Evolutionary conservation across 2,888 invertebrate genomes (phyloP).

Genomic region (Drosophila vallismaia): DNA sequence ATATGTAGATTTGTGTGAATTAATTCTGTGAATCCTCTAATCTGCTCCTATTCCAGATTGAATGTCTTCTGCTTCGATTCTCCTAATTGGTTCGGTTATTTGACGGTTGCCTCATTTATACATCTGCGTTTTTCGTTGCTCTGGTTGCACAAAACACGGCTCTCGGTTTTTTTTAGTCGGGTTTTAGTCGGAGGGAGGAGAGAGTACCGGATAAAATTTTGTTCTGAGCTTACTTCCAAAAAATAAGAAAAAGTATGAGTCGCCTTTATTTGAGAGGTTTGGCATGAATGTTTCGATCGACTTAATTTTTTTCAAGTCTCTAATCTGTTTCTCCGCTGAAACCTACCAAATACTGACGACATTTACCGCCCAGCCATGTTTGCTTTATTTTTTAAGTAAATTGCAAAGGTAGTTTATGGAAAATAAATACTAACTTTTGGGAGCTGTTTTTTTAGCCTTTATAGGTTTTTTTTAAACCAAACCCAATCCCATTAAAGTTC

Average conservation of each 20-base stretch:
- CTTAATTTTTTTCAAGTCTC: background rate
- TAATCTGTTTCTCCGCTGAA: constrained; percentile 1
- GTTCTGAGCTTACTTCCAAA: constrained; percentile 8
- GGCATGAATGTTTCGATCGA: constrained; percentile 13
- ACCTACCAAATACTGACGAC: background rate
- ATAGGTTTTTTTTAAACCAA: background rate
- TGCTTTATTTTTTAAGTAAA: background rate
- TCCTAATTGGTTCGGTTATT: background rate
- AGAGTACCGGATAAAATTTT: constrained; percentile 22
- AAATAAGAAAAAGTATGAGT: constrained; percentile 1
- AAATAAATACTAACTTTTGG: too few relatives aligned
- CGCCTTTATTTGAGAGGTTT: constrained; percentile 7
- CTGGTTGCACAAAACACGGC: background rate
- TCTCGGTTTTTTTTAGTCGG: constrained; percentile 1
- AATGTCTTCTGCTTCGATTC: background rate
- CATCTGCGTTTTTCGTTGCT: background rate
- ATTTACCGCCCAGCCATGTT: background rate
- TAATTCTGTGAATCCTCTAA: background rate
- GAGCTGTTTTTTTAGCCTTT: background rate
- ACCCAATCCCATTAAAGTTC: background rate
- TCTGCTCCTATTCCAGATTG: background rate
- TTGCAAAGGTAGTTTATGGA: background rate
- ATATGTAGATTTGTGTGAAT: background rate
- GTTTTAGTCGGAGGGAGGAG: background rate
- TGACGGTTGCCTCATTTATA: background rate